Conservation (phyloP, 2,888 invertebrate genomes). For the Scaptomyza cyrtandrae region DNA sequence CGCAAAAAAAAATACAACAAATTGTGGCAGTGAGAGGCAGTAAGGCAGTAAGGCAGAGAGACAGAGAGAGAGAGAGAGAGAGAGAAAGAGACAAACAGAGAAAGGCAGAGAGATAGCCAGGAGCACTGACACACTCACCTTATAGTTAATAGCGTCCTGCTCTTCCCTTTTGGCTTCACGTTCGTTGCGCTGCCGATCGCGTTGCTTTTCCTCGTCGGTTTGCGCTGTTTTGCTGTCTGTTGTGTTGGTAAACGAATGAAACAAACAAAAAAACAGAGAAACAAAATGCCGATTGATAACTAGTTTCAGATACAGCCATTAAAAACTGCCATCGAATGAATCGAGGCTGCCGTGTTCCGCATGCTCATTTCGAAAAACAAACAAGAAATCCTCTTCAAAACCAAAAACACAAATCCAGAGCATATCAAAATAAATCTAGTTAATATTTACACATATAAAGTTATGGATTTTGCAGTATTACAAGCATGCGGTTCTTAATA, state of each 20-base stretch:
- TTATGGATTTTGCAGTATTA: no score
- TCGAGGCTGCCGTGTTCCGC: constrained; percentile 7
- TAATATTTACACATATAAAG: no score
- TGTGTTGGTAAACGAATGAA: constrained; percentile 11
- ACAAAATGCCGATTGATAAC: constrained; percentile 24
- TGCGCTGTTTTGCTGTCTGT: constrained; percentile 85
- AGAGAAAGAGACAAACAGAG: constrained; percentile 9
- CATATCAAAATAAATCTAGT: constrained; percentile 8
- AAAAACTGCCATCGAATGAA: constrained; percentile 9
- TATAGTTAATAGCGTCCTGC: constrained; percentile 84
- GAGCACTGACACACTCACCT: constrained; percentile 77
- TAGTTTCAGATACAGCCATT: constrained; percentile 7
- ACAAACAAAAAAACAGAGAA: constrained; percentile 19
- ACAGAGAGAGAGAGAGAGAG: constrained; percentile 9
- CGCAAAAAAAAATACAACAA: constrained; percentile 6
- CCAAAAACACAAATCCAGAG: constrained; percentile 19
- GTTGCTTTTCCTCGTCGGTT: constrained; percentile 85
- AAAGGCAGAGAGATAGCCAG: constrained; percentile 7
- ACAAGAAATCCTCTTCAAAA: constrained; percentile 22
- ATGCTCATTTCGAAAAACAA: constrained; percentile 38
- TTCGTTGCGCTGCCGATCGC: constrained; percentile 84
- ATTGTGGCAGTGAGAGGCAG: constrained; percentile 1
- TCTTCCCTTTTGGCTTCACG: constrained; percentile 84
- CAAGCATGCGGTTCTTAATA: no score
- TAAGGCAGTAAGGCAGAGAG: constrained; percentile 6